Evolutionary conservation across 2,888 invertebrate genomes (phyloP), one percentile per base, ranked within the genome.

Genomic region (Lasioglossum villosulum): DNA sequence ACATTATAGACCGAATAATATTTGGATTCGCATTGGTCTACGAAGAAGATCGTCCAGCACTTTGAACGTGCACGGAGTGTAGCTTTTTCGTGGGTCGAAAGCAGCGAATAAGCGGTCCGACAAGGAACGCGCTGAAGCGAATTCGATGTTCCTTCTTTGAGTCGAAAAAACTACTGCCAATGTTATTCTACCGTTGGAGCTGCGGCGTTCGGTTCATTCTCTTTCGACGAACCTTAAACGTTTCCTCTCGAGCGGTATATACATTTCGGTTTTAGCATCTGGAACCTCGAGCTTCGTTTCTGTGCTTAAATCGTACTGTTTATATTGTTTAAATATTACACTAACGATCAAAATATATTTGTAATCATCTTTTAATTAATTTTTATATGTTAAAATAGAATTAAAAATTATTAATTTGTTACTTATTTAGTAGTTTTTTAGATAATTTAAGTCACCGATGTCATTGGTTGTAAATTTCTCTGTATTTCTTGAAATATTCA

Each of bases 71-170:
- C 52, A 52, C 23, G 8, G 48, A 27, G 59, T 14, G 30, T 16
- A 16, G 63, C 30, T 63, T 63, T 63, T 63, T 30, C 30, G 63
- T n/a, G 63, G 14, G 30, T 16, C 63, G 30, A 63, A 30, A 63
- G 63, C 16, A 27, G 27, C 30, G 30, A 30, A 63, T 63, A 63
- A 68, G 23, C 37, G 30, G 19, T 37, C 68, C 12, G 63, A 63
- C 63, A 63, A 6, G 27, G 63, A 63, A 63, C 63, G 12, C 63
- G 63, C 30, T 63, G 63, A 63, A 63, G 63, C 63, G 63, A 63
- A 63, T 63, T 63, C 63, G 63, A 63, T 63, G 63, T 63, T 63
- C 63, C 63, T 30, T 30, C 63, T 71, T 71, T 27, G 42, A 27
- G 42, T 12, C 16, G 42, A 42, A 71, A 71, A 71, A 39, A 71